phyloP scores from a whole-genome alignment of 2,113 vertebrate species.

The Ibidorhyncha struthersii region DNA sequence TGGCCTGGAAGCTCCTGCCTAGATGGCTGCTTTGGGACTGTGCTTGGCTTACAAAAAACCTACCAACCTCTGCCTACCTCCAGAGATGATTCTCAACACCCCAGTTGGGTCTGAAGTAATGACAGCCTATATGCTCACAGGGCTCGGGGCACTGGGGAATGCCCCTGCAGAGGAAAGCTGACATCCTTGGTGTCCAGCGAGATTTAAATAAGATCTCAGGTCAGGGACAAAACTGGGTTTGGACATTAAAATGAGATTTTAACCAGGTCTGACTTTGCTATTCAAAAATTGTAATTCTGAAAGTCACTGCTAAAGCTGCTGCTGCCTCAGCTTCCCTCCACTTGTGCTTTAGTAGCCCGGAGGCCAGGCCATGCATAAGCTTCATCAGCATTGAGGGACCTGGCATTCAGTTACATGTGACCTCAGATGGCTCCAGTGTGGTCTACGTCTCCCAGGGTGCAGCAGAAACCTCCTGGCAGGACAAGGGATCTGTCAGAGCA shows the following conservation, averaged over 20 bases:
- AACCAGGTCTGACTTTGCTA: background rate
- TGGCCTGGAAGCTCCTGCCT: background rate
- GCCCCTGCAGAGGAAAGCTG: background rate
- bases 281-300: background rate
- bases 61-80: background rate
- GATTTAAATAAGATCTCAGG: background rate
- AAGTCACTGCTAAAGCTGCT: background rate
- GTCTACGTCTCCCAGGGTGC: background rate
- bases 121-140: background rate
- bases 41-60: background rate
- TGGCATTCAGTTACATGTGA: background rate
- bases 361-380: background rate
- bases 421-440: background rate
- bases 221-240: background rate
- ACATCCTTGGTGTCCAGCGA: rapidly evolving
- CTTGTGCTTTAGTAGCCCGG: background rate
- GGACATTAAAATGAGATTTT: background rate
- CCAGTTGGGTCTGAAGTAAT: background rate
- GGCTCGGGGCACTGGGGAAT: background rate
- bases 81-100: background rate
- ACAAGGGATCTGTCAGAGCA: background rate
- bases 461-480: background rate
- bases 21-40: background rate
- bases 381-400: background rate
- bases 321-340: background rate